Conservation (phyloP, 2,113 vertebrate species). For the Sceloporus undulatus region DNA sequence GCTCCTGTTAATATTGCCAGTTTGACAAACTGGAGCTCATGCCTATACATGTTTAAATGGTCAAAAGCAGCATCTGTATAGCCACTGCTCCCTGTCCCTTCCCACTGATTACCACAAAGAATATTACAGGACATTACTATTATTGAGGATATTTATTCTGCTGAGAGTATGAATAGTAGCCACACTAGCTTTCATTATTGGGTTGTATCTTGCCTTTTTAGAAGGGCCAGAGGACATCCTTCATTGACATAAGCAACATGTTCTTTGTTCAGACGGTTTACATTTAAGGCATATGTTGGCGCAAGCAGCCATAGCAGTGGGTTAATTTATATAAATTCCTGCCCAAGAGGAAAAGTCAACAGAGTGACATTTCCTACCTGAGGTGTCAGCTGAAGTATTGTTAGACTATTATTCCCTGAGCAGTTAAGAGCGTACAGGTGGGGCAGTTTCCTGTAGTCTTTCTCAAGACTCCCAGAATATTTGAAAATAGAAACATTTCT, state of each 20-base stretch:
- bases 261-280: background rate
- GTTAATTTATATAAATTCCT: background rate
- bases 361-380: background rate
- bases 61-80: background rate
- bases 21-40: background rate
- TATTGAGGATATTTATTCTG: background rate
- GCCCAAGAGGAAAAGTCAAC: background rate
- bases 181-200: background rate
- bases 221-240: background rate
- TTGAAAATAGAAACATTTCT: background rate
- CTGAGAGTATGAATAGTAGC: background rate
- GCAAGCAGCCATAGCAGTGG: background rate
- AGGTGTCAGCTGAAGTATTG: background rate
- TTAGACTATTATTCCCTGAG: background rate
- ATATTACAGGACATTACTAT: background rate
- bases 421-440: background rate
- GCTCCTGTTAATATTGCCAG: background rate
- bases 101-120: background rate
- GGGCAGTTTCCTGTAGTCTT: background rate
- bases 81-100: background rate
- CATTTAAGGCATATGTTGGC: background rate
- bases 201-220: background rate
- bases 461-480: background rate
- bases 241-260: background rate
- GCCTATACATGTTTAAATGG: background rate